Evolutionary conservation across 2,888 invertebrate species (phyloP).

Genomic region (Beris morrisii): DNA sequence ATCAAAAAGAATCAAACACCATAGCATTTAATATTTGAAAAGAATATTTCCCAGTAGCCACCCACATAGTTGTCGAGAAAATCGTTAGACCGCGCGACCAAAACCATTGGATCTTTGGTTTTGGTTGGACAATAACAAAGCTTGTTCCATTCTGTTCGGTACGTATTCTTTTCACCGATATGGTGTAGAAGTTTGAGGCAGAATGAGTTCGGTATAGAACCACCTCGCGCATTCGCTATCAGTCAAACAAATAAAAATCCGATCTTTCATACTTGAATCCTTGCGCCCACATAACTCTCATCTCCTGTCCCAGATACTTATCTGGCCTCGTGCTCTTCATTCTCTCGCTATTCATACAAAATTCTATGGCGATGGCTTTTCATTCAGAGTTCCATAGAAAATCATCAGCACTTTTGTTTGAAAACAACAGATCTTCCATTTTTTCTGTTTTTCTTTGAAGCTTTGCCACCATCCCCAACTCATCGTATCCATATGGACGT

Average conservation of each 20-base stretch:
- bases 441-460: constrained; percentile 39
- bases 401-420: constrained; percentile 40
- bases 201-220: too few relatives aligned
- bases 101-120: too few relatives aligned
- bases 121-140: too few relatives aligned
- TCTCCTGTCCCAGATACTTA: constrained; percentile 40
- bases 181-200: too few relatives aligned
- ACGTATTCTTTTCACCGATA: too few relatives aligned
- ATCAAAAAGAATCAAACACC: too few relatives aligned
- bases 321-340: constrained; percentile 40
- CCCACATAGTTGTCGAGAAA: too few relatives aligned
- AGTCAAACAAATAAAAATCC: constrained; percentile 38
- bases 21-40: too few relatives aligned
- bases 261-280: constrained; percentile 37
- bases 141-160: too few relatives aligned
- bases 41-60: too few relatives aligned
- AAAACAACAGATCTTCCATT: constrained; percentile 38
- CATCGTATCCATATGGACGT: background rate
- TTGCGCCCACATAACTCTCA: constrained; percentile 38
- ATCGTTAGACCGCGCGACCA: too few relatives aligned
- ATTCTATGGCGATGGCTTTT: constrained; percentile 39
- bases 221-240: constrained; percentile 7
- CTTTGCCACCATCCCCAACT: constrained; percentile 33
- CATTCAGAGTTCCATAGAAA: constrained; percentile 40
- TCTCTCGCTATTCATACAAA: constrained; percentile 39